Evolutionary conservation across 2,113 vertebrate genomes (phyloP).

Genomic region (Alethe diademata): DNA sequence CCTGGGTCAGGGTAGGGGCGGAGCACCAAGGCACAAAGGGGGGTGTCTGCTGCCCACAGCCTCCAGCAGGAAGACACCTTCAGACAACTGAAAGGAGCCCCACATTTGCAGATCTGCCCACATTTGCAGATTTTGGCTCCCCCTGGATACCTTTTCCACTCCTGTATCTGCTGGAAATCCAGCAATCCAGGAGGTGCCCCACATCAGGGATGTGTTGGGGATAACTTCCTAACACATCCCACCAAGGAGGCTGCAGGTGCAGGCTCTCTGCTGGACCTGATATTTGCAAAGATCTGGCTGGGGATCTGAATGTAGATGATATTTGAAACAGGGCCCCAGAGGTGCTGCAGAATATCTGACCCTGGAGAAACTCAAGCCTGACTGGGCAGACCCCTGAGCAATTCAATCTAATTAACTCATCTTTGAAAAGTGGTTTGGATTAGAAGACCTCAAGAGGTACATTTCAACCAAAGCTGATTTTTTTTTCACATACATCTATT

Average conservation of each 20-base stretch:
- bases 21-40: not conserved
- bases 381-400: not conserved
- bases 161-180: not conserved
- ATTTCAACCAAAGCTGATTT: not conserved
- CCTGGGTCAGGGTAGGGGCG: not conserved
- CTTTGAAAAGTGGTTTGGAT: not conserved
- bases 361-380: not conserved
- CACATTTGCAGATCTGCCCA: too few relatives aligned
- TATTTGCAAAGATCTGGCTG: not conserved
- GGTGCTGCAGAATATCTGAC: not conserved
- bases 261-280: not conserved
- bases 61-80: not conserved
- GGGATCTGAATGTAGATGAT: not conserved
- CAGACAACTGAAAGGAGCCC: not conserved
- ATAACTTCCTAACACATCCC: fast-evolving
- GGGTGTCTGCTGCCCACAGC: not conserved
- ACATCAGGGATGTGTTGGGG: not conserved
- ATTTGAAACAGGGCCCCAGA: not conserved
- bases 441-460: not conserved
- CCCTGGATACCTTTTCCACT: fast-evolving
- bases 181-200: not conserved
- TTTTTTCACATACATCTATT: not conserved
- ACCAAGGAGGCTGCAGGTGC: not conserved
- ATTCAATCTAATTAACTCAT: not conserved
- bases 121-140: too few relatives aligned